Conservation (phyloP, 2,888 invertebrate genomes). For the Ichneumoninae sp. region DNA sequence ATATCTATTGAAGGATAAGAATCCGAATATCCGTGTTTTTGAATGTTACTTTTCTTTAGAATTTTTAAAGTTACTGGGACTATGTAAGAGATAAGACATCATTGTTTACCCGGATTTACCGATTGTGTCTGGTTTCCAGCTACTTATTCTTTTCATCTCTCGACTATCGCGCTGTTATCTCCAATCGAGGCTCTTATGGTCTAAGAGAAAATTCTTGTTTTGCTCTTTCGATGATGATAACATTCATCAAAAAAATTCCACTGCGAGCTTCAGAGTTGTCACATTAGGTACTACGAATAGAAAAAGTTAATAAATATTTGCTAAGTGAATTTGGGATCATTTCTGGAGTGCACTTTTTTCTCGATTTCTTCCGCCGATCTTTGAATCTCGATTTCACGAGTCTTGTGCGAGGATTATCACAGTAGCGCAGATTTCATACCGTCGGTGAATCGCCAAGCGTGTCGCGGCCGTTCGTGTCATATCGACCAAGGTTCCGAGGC, state of each 20-base stretch:
- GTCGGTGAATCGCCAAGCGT: slow-evolving; percentile 55
- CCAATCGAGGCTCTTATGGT: neutral
- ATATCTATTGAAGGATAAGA: neutral
- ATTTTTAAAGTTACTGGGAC: neutral
- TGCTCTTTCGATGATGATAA: neutral
- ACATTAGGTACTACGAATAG: neutral
- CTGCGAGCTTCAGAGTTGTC: neutral
- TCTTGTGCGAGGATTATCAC: slow-evolving; percentile 1
- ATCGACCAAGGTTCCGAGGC: slow-evolving; percentile 65
- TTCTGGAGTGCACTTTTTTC: neutral
- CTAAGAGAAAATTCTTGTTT: neutral
- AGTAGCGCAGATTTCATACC: slow-evolving; percentile 3
- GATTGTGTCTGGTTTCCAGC: too few species aligned
- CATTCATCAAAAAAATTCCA: neutral
- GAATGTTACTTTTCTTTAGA: neutral
- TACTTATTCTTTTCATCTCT: neutral
- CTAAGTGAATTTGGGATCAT: neutral
- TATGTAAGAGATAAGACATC: neutral
- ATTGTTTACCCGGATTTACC: too few species aligned
- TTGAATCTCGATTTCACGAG: slow-evolving; percentile 3
- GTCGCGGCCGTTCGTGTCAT: slow-evolving; percentile 64
- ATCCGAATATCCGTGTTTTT: neutral
- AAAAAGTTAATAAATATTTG: neutral
- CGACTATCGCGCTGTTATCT: neutral
- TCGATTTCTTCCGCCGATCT: slow-evolving; percentile 36